Percentiles rank a stretch among this genome's conserved stretches.
Evolutionary conservation across 2,797 vertebrate species (phyloP).

Genomic region (Accipiter superciliosus): DNA sequence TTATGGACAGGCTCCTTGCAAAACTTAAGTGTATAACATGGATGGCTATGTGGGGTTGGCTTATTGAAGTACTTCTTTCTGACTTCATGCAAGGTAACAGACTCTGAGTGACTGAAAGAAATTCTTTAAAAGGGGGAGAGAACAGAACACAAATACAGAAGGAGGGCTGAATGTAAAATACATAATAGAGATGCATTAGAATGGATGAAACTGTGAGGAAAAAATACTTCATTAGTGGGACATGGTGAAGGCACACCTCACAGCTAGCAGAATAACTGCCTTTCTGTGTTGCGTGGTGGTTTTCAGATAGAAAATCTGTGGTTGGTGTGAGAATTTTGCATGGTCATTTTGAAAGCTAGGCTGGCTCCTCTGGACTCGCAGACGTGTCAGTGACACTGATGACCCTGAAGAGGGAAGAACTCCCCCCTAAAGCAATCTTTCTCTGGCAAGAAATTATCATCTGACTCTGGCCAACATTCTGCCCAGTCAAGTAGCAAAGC

Average conservation of each 20-base stretch:
- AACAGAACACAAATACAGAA: not conserved
- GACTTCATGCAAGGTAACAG: not conserved
- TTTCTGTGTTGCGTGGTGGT: not conserved
- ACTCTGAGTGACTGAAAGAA: not conserved
- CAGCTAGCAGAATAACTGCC: not conserved
- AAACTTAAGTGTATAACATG: not conserved
- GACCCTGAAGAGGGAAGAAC: not conserved
- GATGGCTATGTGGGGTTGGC: not conserved
- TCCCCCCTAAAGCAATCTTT: too few species aligned
- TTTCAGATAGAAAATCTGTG: not conserved
- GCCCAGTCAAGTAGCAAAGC: not conserved
- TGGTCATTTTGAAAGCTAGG: not conserved
- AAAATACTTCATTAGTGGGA: not conserved
- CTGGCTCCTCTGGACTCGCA: not conserved
- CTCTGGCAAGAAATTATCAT: not conserved
- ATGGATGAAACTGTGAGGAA: not conserved
- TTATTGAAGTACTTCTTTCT: not conserved
- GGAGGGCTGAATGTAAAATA: not conserved
- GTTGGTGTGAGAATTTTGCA: not conserved
- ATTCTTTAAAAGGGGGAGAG: not conserved
- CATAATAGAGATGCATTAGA: not conserved
- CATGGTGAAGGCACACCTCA: not conserved
- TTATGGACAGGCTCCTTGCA: not conserved
- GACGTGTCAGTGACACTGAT: not conserved
- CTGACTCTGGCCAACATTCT: not conserved